Evolutionary conservation across 2,797 vertebrate genomes (phyloP).

Genomic region (Danio kyathit): DNA sequence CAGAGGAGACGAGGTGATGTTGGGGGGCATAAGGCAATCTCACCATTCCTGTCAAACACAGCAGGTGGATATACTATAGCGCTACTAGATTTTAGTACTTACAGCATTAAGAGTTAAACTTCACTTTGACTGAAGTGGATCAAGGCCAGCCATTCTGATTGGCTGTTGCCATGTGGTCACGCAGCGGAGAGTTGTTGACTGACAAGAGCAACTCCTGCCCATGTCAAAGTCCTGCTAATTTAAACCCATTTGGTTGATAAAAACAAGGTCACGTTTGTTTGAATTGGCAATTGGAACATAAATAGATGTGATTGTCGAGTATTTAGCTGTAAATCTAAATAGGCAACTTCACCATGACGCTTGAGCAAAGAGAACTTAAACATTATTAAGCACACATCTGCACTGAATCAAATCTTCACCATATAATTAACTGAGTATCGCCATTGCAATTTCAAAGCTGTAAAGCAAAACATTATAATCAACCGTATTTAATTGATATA

Average conservation of each 20-base stretch:
- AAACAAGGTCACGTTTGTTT: conserved; percentile 12
- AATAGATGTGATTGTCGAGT: background rate
- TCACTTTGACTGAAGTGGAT: too few species aligned
- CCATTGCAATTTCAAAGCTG: background rate
- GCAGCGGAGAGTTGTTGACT: conserved; percentile 3
- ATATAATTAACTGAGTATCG: background rate
- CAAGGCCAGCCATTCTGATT: conserved; percentile 1
- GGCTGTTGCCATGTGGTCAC: background rate
- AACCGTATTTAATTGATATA: background rate
- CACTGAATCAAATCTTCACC: background rate
- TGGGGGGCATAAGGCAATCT: conserved; percentile 11
- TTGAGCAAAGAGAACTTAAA: background rate
- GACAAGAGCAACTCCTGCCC: background rate
- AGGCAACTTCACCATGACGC: too few species aligned
- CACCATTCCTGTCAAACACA: background rate
- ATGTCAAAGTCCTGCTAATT: conserved; percentile 22
- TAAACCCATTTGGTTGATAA: conserved; percentile 27
- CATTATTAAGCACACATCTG: background rate
- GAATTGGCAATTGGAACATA: background rate
- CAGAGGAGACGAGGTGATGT: conserved; percentile 6
- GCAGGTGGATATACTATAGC: too few species aligned
- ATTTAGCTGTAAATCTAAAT: background rate
- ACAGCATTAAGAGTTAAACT: too few species aligned
- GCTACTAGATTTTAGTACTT: too few species aligned
- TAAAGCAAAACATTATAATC: background rate